phyloP scores from a whole-genome alignment of 2,797 vertebrate genomes.

The Bradypodion ventrale region DNA sequence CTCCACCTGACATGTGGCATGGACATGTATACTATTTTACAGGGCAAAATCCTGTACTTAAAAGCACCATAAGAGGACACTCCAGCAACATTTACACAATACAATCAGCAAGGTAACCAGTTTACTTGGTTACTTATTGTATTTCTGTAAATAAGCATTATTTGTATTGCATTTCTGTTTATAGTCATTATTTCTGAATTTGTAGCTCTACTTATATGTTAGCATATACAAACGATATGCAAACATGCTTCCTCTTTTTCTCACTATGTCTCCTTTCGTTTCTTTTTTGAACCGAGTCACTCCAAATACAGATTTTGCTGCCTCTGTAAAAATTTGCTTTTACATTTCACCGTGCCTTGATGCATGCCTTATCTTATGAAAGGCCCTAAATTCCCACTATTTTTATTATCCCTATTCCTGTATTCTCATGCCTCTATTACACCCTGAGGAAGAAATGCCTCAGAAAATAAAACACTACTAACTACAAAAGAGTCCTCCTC shows the following conservation, averaged over 20 bases:
- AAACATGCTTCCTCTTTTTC: background rate
- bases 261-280: background rate
- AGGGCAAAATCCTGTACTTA: background rate
- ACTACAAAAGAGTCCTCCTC: background rate
- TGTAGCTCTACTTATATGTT: background rate
- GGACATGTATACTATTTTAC: background rate
- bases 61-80: background rate
- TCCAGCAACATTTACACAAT: background rate
- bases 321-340: background rate
- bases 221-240: background rate
- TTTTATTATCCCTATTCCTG: slow-evolving; percentile 1
- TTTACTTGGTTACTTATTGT: no score
- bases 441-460: background rate
- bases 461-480: slow-evolving; percentile 6
- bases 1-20: background rate
- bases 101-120: no score
- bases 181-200: background rate
- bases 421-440: background rate
- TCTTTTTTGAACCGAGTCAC: background rate
- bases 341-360: background rate
- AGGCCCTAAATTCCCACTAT: background rate
- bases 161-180: background rate
- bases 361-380: background rate
- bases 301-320: background rate
- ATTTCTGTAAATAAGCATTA: no score